Evolutionary conservation across 1,140 invertebrate genomes (phyloP).

Genomic region (Condylostylus longicornis): DNA sequence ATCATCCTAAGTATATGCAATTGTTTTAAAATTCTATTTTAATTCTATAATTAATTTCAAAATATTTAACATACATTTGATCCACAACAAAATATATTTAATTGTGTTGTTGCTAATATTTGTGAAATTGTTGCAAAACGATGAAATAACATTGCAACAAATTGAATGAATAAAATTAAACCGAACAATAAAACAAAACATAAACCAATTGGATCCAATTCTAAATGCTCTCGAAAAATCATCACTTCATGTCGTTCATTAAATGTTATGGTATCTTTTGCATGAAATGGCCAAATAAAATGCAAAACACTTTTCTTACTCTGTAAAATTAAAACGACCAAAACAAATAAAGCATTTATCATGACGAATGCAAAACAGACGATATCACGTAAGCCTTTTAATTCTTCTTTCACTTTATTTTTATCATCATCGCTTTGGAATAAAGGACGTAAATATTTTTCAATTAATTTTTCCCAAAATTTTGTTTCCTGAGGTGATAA

Average conservation of each 20-base stretch:
- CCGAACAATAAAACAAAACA: constrained; percentile 62
- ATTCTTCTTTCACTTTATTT: constrained; percentile 38
- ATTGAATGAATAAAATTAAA: constrained; percentile 56
- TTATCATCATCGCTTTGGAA: constrained; percentile 44
- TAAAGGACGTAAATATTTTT: constrained; percentile 55
- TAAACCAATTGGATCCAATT: constrained; percentile 62
- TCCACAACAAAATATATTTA: constrained; percentile 33
- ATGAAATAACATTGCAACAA: constrained; percentile 71
- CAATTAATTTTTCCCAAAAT: constrained; percentile 61
- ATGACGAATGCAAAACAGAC: constrained; percentile 66
- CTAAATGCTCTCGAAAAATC: constrained; percentile 39
- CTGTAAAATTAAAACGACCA: constrained; percentile 65
- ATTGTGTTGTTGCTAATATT: constrained; percentile 58
- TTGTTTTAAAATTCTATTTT: constrained; percentile 4
- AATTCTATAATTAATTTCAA: neutral
- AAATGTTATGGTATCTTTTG: constrained; percentile 49
- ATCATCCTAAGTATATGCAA: constrained; percentile 13
- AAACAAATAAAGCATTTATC: constrained; percentile 68
- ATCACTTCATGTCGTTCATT: constrained; percentile 32
- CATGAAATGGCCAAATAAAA: constrained; percentile 54
- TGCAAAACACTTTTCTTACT: constrained; percentile 55
- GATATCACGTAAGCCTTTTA: constrained; percentile 53
- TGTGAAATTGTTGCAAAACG: constrained; percentile 71
- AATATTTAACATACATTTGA: neutral
- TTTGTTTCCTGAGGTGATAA: constrained; percentile 43